Base-by-base conservation (phyloP, 2,888 invertebrate species). In the Dendrolimus pini region DNA sequence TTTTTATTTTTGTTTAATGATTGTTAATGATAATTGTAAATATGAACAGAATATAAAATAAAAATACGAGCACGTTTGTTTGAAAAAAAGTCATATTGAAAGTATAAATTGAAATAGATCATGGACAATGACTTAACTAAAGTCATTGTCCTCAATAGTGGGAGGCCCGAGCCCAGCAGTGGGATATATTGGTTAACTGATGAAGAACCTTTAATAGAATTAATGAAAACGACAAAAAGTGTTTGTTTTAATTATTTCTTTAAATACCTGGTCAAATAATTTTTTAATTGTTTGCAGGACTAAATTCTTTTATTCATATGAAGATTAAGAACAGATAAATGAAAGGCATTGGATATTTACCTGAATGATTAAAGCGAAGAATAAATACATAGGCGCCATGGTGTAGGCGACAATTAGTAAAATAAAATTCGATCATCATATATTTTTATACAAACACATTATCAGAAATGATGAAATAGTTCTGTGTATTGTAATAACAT, bases 341-440 rank as follows among this genome's bases (percentile, higher is more conserved):
- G 30, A 30, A 30, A 30, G 30, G 30, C 30, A 30, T 30, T 47
- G 47, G 12, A 59, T 60, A 65, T 56, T 82, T 82, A 88, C 89
- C 88, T 88, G 87, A 60, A 83, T 66, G 54, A 83, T 66, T 66
- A 88, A 68, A 59, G 77, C 81, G 68, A 89, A 64, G 65, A 83
- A 66, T 67, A 87, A 68, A 74, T 78, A 78, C 62, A 75, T 67
- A 55, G 76, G 71, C 65, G 79, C 76, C 89, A 89, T 88, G 77
- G 60, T 82, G 77, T 66, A 63, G 63, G 47, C 47, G 47, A 10
- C 12, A 47, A 47, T 47, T 47, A 10, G 60, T 60, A 62, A 69
- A 69, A 68, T 75, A 66, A 53, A 41, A 14, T 55, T 60, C 56
- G 55, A 61, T 62, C 64, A 52, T 65, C 60, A 57, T 54, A 65